Percentiles rank a stretch among this genome's conserved stretches.
Evolutionary conservation across 2,888 invertebrate species (phyloP).

Genomic region (Sphaerophoria taeniata): DNA sequence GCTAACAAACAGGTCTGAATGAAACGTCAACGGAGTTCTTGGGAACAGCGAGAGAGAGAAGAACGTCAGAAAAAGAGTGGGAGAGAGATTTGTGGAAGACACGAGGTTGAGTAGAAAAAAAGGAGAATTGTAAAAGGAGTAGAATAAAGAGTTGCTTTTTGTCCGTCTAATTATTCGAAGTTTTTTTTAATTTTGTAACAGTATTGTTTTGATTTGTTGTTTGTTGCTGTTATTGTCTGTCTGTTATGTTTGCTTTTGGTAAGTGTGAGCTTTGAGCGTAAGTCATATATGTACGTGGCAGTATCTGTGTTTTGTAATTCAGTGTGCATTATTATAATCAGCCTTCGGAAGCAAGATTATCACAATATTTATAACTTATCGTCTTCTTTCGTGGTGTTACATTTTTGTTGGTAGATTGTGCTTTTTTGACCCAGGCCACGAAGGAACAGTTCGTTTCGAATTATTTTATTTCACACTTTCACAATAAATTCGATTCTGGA

Average conservation of each 20-base stretch:
- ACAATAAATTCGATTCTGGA: too few relatives aligned
- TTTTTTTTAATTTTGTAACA: too few relatives aligned
- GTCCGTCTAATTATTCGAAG: too few relatives aligned
- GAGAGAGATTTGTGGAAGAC: too few relatives aligned
- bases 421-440: constrained; percentile 23
- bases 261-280: constrained; percentile 7
- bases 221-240: constrained; percentile 2
- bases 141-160: too few relatives aligned
- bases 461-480: too few relatives aligned
- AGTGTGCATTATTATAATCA: constrained; percentile 62
- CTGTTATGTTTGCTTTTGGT: neutral
- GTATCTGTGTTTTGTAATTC: neutral
- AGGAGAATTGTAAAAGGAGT: too few relatives aligned
- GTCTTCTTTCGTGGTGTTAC: neutral
- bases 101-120: too few relatives aligned
- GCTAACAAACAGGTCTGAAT: too few relatives aligned
- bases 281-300: neutral
- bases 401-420: neutral
- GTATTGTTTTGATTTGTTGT: constrained; percentile 25
- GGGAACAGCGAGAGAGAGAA: too few relatives aligned
- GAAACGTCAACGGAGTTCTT: too few relatives aligned
- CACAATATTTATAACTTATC: constrained; percentile 31
- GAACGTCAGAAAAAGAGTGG: too few relatives aligned
- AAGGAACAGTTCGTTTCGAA: neutral
- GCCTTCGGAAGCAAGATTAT: constrained; percentile 59